Conservation (phyloP, 2,888 invertebrate genomes). For the Heliconius cydno region DNA sequence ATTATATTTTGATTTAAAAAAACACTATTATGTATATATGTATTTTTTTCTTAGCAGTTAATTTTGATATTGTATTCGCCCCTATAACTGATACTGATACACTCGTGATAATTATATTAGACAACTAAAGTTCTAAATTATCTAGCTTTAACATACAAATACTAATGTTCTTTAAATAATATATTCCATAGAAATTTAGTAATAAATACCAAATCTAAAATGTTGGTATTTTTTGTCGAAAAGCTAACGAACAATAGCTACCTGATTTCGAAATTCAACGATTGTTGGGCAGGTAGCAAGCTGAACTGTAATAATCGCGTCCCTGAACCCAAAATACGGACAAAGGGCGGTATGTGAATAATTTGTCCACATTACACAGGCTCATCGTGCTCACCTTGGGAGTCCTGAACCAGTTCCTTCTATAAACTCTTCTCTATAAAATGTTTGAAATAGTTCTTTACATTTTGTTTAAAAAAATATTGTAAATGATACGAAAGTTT, state of each 20-base stretch:
- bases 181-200: not conserved
- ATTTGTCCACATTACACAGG: conserved; percentile 74
- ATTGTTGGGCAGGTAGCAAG: conserved; percentile 41
- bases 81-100: not conserved
- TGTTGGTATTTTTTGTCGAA: conserved; percentile 33
- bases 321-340: conserved; percentile 72
- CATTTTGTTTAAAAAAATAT: not conserved
- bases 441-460: conserved; percentile 1
- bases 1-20: not conserved
- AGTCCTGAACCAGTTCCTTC: conserved; percentile 70
- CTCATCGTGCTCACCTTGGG: conserved; percentile 73
- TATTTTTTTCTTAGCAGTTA: not conserved
- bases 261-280: conserved; percentile 45
- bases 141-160: not conserved
- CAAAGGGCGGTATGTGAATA: conserved; percentile 78
- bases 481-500: too few species aligned
- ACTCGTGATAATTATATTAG: not conserved
- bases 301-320: conserved; percentile 54
- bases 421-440: conserved; percentile 64
- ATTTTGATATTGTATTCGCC: not conserved
- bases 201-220: not conserved
- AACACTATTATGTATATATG: not conserved
- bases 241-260: conserved; percentile 42
- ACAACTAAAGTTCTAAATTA: not conserved
- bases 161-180: not conserved